Evolutionary conservation across 2,888 invertebrate genomes (phyloP), one percentile per base, ranked within the genome.

Genomic region (Horisme vitalbata): DNA sequence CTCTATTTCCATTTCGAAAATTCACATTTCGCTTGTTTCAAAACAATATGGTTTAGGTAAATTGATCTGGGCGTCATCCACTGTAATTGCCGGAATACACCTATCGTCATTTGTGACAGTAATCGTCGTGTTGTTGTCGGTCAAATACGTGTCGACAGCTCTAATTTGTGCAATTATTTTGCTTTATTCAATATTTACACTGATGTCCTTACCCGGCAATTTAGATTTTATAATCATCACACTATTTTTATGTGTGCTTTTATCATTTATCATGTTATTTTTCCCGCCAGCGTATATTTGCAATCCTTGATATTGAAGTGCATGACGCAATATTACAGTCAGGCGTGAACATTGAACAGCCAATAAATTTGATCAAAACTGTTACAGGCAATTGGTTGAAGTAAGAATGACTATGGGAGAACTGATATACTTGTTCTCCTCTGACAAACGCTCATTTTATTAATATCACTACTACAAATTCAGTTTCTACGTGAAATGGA

Each of bases 321-420:
- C n/a, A n/a, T n/a, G n/a, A n/a, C n/a, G n/a, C n/a, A n/a, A n/a
- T n/a, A n/a, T n/a, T n/a, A n/a, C n/a, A n/a, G n/a, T n/a, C n/a
- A n/a, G n/a, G n/a, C n/a, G 15, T 37, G 15, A 41, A 41, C 43
- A 46, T 43, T 34, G 50, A 30, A 50, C 44, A 50, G 61, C 63
- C 68, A 77, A 79, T 80, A 78, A n/a, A 76, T 78, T 79, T 73
- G 75, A 80, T 79, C 72, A 74, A 69, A 74, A 65, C 52, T 53
- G 59, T 55, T 46, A 43, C 49, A 33, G 23, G 24, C 48, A 55
- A 60, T 52, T 50, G 53, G 47, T 56, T 31, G 46, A 36, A 58
- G 61, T 47, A 46, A 56, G 64, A 26, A 54, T 55, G 53, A 57
- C 59, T 63, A 57, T 59, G 45, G 36, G 44, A 43, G 57, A 53